Conservation (phyloP, 2,113 vertebrate genomes). For the Nibea albiflora region DNA sequence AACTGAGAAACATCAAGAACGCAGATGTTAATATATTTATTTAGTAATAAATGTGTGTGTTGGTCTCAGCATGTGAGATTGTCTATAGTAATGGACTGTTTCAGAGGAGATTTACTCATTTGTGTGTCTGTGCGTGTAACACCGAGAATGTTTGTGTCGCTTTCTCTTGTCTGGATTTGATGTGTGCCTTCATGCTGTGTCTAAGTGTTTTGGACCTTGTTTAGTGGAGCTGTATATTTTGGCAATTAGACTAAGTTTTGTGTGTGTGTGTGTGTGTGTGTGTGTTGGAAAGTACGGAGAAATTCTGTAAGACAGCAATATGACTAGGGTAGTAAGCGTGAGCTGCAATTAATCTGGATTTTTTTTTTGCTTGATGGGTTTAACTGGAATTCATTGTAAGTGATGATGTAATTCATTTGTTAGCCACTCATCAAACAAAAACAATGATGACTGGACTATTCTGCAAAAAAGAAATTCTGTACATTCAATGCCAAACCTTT, state of each 20-base stretch:
- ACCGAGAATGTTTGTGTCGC: background rate
- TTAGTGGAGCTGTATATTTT: background rate
- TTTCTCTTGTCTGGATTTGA: background rate
- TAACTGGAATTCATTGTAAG: slow-evolving; percentile 32
- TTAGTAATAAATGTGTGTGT: slow-evolving; percentile 7
- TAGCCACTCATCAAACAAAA: slow-evolving; percentile 6
- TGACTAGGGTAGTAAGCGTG: slow-evolving; percentile 1
- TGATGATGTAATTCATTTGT: slow-evolving; percentile 7
- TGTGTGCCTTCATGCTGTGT: background rate
- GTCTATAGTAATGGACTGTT: background rate
- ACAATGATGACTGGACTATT: slow-evolving; percentile 3
- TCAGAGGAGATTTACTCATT: background rate
- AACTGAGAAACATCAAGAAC: slow-evolving; percentile 32
- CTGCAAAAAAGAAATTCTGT: background rate
- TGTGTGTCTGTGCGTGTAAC: background rate
- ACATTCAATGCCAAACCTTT: background rate
- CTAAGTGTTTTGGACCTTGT: background rate
- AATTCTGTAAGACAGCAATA: slow-evolving; percentile 11
- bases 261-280: background rate
- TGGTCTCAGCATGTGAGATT: background rate
- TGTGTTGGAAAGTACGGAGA: background rate
- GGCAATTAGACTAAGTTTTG: background rate
- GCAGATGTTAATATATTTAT: slow-evolving; percentile 18
- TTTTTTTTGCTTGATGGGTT: slow-evolving; percentile 18
- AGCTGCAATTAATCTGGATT: slow-evolving; percentile 39